Base-by-base conservation (phyloP, 2,888 invertebrate species). In the Lithophane leautieri region DNA sequence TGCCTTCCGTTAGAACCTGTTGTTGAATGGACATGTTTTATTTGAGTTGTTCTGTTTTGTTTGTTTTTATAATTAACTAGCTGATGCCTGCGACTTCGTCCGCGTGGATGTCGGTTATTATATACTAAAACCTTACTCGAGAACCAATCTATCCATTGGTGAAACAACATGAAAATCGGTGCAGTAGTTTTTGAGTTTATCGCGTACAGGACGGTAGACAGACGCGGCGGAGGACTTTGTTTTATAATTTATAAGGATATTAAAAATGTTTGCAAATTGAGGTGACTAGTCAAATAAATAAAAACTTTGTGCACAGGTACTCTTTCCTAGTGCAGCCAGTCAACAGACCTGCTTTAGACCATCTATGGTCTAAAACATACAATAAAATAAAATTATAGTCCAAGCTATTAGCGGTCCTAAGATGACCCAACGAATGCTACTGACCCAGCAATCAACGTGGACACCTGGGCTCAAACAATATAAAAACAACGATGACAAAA, bases 1-100 rank as follows among this genome's bases (percentile, higher is more conserved):
- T 98, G 25, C 99, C 99, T 96, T 99, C 99, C 76, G 98, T 98
- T 70, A 99, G 93, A 25, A 99, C 97, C 97, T 98, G 96, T 42
- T 50, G 25, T 67, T 58, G 4, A 44, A 72, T 42, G 8, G 1
- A 14, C 22, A 66, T 12, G 16, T 58, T 22, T 28, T 34, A 19
- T 34, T 70, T 28, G 14, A 68, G 4, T 70, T 9, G n/a, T 25
- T 50, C 9, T 40, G 25, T 42, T 42, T 25, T 70, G 19, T 70
- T 63, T n/a, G 19, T 70, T 63, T n/a, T 63, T 7, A 4, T 25
- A 12, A 22, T 66, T 22, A 25, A 44, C n/a, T n/a, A n/a, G n/a
- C n/a, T n/a, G n/a, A n/a, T n/a, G n/a, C n/a, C n/a, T n/a, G n/a
- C n/a, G n/a, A n/a, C n/a, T n/a, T n/a, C n/a, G n/a, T n/a, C n/a